Evolutionary conservation across 2,888 invertebrate species (phyloP).

Genomic region (Calameuta pallipes): DNA sequence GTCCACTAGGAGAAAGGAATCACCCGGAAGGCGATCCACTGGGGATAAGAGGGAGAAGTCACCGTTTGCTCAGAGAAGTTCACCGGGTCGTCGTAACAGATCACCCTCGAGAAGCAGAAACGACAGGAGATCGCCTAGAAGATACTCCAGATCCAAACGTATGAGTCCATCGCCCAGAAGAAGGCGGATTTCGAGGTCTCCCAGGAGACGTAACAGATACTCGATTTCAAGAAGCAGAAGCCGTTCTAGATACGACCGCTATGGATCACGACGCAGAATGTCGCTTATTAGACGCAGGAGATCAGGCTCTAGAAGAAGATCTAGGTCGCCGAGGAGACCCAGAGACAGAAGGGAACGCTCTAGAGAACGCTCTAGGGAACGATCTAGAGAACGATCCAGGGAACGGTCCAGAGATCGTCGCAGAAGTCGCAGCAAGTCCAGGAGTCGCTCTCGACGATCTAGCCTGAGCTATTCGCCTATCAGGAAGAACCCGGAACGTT

Average conservation of each 20-base stretch:
- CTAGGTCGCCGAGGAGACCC: constrained; percentile 26
- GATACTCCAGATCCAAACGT: constrained; percentile 51
- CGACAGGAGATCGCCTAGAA: constrained; percentile 47
- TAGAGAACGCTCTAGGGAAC: constrained; percentile 32
- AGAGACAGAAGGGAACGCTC: constrained; percentile 20
- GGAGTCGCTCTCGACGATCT: constrained; percentile 67
- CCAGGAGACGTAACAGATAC: constrained; percentile 52
- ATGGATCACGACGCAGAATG: constrained; percentile 44
- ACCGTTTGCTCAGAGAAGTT: constrained; percentile 18
- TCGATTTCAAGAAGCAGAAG: constrained; percentile 52
- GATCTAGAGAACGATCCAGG: constrained; percentile 38
- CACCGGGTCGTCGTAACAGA: constrained; percentile 18
- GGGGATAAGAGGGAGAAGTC: constrained; percentile 31
- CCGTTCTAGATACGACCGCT: constrained; percentile 53
- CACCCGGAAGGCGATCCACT: constrained; percentile 25
- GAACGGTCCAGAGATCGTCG: constrained; percentile 45
- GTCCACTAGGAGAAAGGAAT: constrained; percentile 21
- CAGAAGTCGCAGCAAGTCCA: constrained; percentile 44
- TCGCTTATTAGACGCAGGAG: constrained; percentile 41
- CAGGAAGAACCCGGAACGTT: constrained; percentile 76
- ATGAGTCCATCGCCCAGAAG: constrained; percentile 49
- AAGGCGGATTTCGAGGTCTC: constrained; percentile 46
- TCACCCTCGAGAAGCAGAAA: constrained; percentile 28
- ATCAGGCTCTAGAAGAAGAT: constrained; percentile 56
- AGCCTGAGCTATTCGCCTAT: constrained; percentile 79